Evolutionary conservation across 2,888 invertebrate genomes (phyloP).

Genomic region (Caenorhabditis doughertyi): DNA sequence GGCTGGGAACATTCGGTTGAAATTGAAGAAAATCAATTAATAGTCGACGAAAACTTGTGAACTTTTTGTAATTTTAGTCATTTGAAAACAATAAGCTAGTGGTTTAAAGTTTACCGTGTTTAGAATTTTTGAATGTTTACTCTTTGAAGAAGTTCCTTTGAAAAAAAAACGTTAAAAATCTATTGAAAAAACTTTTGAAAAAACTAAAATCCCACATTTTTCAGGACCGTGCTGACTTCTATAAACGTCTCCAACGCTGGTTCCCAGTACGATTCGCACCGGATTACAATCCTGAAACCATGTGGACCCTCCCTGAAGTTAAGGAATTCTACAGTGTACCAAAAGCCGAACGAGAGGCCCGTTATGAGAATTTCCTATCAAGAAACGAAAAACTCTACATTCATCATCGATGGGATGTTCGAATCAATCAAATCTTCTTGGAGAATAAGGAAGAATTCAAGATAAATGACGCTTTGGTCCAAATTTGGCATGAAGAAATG

Average conservation of each 20-base stretch:
- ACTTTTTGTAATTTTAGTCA: no score
- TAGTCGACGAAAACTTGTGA: no score
- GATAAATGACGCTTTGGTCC: slow-evolving; percentile 11
- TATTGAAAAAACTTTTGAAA: no score
- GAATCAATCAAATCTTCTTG: slow-evolving; percentile 3
- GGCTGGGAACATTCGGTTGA: no score
- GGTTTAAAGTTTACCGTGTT: no score
- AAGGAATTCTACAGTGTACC: background rate
- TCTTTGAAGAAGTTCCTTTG: no score
- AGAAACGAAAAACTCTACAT: slow-evolving; percentile 17
- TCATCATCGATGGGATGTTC: slow-evolving; percentile 40
- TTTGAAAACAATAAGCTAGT: no score
- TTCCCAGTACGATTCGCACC: slow-evolving; percentile 11
- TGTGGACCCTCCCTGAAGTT: slow-evolving; percentile 39
- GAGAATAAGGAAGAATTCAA: background rate
- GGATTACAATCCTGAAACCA: slow-evolving; percentile 11
- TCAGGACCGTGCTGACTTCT: slow-evolving; percentile 23
- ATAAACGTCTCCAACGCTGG: background rate
- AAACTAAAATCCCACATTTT: no score
- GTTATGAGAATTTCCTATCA: background rate
- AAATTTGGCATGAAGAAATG: slow-evolving; percentile 23
- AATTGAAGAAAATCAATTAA: no score
- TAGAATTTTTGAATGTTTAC: no score
- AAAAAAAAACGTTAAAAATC: background rate
- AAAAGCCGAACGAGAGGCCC: slow-evolving; percentile 14